Percentiles rank a stretch among this genome's conserved stretches.
phyloP scores from a whole-genome alignment of 2,888 invertebrate genomes.

The Melanotus villosus region DNA sequence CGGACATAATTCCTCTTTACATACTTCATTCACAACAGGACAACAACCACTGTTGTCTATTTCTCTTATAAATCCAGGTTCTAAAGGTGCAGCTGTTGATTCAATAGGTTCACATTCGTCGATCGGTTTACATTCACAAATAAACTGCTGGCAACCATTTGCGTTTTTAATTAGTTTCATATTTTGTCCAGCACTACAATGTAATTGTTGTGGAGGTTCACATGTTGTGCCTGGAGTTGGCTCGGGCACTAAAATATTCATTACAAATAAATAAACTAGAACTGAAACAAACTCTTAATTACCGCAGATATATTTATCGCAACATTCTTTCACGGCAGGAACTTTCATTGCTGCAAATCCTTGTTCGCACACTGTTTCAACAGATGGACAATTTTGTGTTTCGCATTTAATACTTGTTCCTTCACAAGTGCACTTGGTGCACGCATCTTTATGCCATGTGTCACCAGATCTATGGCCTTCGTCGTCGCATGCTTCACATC shows the following conservation, averaged over 20 bases:
- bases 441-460: slow-evolving; percentile 79
- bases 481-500: slow-evolving; percentile 83
- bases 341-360: slow-evolving; percentile 72
- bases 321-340: slow-evolving; percentile 76
- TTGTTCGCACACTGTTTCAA: slow-evolving; percentile 74
- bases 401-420: slow-evolving; percentile 76
- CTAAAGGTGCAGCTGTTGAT: slow-evolving; percentile 59
- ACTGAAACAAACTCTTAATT: slow-evolving; percentile 53
- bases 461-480: slow-evolving; percentile 80
- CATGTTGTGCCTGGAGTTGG: slow-evolving; percentile 72
- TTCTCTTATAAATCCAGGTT: slow-evolving; percentile 75
- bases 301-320: slow-evolving; percentile 80
- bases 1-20: slow-evolving; percentile 77
- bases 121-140: slow-evolving; percentile 83
- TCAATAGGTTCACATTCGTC: slow-evolving; percentile 77
- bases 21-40: slow-evolving; percentile 73
- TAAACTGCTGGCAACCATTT: slow-evolving; percentile 80
- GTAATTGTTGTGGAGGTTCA: slow-evolving; percentile 76
- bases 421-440: slow-evolving; percentile 81
- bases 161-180: slow-evolving; percentile 76
- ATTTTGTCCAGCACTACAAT: slow-evolving; percentile 81
- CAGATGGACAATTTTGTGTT: slow-evolving; percentile 72
- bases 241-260: slow-evolving; percentile 68
- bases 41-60: slow-evolving; percentile 81
- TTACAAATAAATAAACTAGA: background rate